Conservation (phyloP, 1,140 invertebrate species). For the Muscidifurax raptorellus region DNA sequence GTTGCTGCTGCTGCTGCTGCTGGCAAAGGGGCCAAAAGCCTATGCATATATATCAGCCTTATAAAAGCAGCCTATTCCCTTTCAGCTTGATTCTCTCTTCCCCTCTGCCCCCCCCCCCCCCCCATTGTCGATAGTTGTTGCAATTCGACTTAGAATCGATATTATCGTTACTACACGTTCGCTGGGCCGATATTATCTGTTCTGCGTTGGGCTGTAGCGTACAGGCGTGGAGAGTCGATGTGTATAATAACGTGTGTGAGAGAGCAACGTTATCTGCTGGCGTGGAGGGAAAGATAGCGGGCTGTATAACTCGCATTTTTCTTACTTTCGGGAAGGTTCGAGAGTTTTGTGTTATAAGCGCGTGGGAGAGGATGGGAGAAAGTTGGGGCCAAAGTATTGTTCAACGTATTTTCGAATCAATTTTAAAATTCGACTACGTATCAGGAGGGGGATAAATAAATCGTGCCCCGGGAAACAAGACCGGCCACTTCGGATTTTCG, state of each 20-base stretch:
- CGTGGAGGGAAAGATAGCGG: background rate
- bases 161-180: background rate
- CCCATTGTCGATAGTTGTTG: background rate
- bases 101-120: background rate
- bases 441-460: background rate
- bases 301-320: background rate
- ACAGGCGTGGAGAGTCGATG: background rate
- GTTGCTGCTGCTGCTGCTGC: background rate
- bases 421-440: background rate
- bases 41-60: slow-evolving; percentile 19
- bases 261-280: background rate
- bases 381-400: background rate
- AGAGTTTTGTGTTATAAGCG: background rate
- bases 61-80: slow-evolving; percentile 7
- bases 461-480: too few relatives aligned
- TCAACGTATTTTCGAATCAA: background rate
- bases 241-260: background rate
- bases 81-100: background rate
- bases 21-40: slow-evolving; percentile 4
- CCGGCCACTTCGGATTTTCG: too few relatives aligned
- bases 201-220: background rate
- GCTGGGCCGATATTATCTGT: background rate
- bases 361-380: background rate
- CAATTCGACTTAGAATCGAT: background rate
- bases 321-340: background rate